Percentiles rank a stretch among this genome's conserved stretches.
These are phyloP conservation scores for Reinhardtius hippoglossoides DNA, from an alignment of 2,113 vertebrate genomes.

Conservation along the genomic window DNA sequence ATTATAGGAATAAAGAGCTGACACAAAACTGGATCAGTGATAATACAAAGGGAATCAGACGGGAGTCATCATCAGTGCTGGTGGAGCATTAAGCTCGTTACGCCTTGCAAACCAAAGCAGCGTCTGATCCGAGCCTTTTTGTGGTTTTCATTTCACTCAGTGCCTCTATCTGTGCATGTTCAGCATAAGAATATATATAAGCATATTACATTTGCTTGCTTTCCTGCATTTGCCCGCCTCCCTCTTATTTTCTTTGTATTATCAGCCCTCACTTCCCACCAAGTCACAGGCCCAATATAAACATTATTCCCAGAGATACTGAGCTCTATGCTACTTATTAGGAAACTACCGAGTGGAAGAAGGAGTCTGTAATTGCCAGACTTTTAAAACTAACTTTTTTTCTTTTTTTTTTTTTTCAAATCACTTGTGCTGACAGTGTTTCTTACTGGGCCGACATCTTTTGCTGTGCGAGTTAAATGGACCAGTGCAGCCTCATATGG, in stretches of 20 bases:
- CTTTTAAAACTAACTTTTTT: constrained; percentile 9
- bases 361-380: constrained; percentile 19
- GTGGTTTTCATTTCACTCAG: not conserved
- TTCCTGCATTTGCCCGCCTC: not conserved
- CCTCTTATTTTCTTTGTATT: not conserved
- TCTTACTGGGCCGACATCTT: constrained; percentile 11
- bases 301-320: not conserved
- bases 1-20: not conserved
- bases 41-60: not conserved
- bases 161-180: not conserved
- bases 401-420: not conserved
- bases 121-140: not conserved
- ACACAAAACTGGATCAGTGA: not conserved
- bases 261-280: not conserved
- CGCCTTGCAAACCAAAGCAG: not conserved
- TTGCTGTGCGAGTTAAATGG: constrained; percentile 39
- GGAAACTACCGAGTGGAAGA: not conserved
- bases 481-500: constrained; percentile 20
- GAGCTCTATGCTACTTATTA: not conserved
- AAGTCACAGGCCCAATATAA: not conserved
- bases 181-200: not conserved
- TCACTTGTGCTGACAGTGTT: constrained; percentile 28
- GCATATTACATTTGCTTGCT: not conserved
- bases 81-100: not conserved
- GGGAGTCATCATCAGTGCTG: not conserved